Conservation (phyloP, 2,888 invertebrate genomes). For the Noctua janthe region DNA sequence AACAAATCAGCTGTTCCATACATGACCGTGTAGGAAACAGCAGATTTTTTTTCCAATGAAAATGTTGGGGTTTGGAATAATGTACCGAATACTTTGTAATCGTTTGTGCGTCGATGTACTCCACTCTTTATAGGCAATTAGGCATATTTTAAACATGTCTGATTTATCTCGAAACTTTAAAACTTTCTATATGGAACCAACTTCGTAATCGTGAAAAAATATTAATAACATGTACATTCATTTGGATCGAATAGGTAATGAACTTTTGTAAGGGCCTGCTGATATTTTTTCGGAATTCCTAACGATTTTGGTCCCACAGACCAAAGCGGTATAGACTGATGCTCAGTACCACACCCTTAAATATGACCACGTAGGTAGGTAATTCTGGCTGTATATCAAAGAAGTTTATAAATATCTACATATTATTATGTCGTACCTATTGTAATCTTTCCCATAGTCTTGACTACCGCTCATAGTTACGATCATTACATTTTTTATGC, state of each 20-base stretch:
- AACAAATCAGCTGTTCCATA: background rate
- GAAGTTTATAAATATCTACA: background rate
- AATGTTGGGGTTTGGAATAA: background rate
- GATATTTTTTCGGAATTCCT: background rate
- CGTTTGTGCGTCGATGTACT: background rate
- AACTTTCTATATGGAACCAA: background rate
- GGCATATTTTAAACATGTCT: background rate
- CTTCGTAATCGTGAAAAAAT: background rate
- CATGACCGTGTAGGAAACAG: too few species aligned
- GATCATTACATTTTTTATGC: background rate
- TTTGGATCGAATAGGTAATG: background rate
- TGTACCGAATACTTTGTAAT: too few species aligned
- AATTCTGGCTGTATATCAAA: constrained; percentile 1
- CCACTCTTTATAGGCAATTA: background rate
- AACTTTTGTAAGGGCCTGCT: background rate
- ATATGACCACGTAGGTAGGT: background rate
- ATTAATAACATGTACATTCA: background rate
- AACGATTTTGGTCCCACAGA: background rate
- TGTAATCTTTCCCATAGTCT: constrained; percentile 6
- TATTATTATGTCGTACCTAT: background rate
- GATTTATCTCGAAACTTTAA: background rate
- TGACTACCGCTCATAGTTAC: background rate
- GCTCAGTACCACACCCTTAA: background rate
- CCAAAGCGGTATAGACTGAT: background rate
- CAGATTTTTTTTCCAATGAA: too few species aligned